A percentile compares a stretch with the other conserved stretches of the same genome.
Conservation (phyloP, 1,140 invertebrate species). For the Drosophila ficusphila region DNA sequence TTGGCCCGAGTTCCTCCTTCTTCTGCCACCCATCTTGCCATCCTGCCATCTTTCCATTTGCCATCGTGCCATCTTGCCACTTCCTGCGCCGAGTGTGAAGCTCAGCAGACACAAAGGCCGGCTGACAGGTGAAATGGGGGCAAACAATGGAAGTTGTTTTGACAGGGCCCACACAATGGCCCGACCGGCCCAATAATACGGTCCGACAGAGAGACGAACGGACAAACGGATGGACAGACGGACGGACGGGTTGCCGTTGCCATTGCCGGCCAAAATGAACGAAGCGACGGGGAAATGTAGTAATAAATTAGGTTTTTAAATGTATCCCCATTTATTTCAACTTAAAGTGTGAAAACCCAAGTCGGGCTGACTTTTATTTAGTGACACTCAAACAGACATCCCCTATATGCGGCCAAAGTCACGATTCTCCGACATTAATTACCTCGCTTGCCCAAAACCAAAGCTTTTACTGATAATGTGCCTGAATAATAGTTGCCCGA, state of each 20-base stretch:
- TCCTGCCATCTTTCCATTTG: too few relatives aligned
- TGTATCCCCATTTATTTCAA: constrained; percentile 24
- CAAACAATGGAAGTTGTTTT: constrained; percentile 57
- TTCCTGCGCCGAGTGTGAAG: constrained; percentile 29
- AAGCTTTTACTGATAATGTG: background rate
- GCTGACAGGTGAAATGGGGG: constrained; percentile 51
- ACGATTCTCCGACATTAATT: constrained; percentile 28
- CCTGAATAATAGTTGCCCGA: too few relatives aligned
- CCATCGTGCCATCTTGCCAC: too few relatives aligned
- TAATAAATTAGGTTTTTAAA: constrained; percentile 32
- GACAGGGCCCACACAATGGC: constrained; percentile 44
- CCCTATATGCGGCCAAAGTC: constrained; percentile 18
- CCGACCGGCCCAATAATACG: constrained; percentile 25
- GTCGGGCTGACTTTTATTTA: constrained; percentile 19
- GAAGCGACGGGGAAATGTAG: constrained; percentile 7
- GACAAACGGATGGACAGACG: too few relatives aligned
- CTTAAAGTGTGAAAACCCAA: constrained; percentile 16
- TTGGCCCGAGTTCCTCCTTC: constrained; percentile 17
- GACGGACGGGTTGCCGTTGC: constrained; percentile 24
- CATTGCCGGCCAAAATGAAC: too few relatives aligned
- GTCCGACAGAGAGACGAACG: too few relatives aligned
- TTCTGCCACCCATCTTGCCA: constrained; percentile 7
- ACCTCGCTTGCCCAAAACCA: background rate
- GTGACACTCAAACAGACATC: background rate
- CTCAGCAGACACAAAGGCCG: constrained; percentile 49